Evolutionary conservation across 1,140 invertebrate species (phyloP).

Genomic region (Tachypleus tridentatus): DNA sequence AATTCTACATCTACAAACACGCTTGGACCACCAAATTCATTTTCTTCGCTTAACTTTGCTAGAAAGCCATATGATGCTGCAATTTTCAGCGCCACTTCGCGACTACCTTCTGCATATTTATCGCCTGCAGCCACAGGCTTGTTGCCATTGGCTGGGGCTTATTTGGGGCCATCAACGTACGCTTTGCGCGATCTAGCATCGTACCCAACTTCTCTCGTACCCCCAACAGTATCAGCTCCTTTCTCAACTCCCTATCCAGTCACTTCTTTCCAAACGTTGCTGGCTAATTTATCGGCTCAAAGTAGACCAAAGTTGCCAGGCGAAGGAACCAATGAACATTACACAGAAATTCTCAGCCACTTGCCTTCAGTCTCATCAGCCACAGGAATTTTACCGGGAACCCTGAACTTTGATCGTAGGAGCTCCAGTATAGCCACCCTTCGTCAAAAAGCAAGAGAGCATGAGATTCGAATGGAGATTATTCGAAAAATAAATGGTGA

Average conservation of each 20-base stretch:
- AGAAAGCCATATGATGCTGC: constrained; percentile 10
- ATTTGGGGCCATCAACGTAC: neutral
- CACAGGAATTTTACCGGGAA: neutral
- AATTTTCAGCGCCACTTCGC: constrained; percentile 8
- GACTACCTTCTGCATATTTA: constrained; percentile 9
- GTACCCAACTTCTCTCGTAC: constrained; percentile 4
- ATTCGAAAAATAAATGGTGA: constrained; percentile 61
- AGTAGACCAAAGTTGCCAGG: constrained; percentile 39
- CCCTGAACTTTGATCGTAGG: constrained; percentile 52
- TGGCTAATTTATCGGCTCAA: constrained; percentile 60
- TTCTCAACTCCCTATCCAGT: constrained; percentile 25
- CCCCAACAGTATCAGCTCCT: neutral
- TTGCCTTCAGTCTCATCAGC: too few relatives aligned
- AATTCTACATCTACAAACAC: constrained; percentile 12
- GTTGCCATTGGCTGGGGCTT: constrained; percentile 3
- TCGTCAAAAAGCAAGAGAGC: constrained; percentile 78
- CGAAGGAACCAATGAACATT: too few relatives aligned
- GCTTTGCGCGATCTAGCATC: constrained; percentile 11
- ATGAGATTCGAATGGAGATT: constrained; percentile 74
- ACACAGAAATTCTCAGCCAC: too few relatives aligned
- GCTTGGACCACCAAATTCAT: constrained; percentile 10
- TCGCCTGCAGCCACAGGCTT: constrained; percentile 11
- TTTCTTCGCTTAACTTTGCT: constrained; percentile 9
- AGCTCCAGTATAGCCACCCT: constrained; percentile 81
- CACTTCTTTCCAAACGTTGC: constrained; percentile 67